Evolutionary conservation across 2,888 invertebrate genomes (phyloP).

Genomic region (Drosophila multiciliata): DNA sequence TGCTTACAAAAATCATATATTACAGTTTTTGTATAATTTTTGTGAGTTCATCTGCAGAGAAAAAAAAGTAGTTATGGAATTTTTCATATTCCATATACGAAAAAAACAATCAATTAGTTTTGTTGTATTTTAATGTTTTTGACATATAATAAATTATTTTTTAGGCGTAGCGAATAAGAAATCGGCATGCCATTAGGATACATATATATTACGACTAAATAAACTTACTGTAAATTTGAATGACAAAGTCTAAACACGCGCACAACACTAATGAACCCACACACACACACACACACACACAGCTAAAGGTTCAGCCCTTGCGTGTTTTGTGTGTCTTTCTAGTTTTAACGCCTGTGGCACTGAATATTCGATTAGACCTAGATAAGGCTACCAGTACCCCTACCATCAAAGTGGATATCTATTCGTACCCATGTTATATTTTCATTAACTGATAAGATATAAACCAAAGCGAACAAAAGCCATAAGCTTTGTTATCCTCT

Average conservation of each 20-base stretch:
- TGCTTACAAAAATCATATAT: neutral
- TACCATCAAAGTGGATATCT: neutral
- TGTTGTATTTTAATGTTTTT: neutral
- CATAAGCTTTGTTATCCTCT: constrained; percentile 8
- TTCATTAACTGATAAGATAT: constrained; percentile 53
- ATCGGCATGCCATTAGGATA: neutral
- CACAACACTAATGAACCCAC: neutral
- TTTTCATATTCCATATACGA: neutral
- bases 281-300: neutral
- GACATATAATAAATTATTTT: neutral
- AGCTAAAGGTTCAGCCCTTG: constrained; percentile 14
- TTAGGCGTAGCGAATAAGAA: neutral
- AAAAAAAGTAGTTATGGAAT: neutral
- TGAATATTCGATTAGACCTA: constrained; percentile 62
- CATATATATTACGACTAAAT: neutral
- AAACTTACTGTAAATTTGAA: neutral
- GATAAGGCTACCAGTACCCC: constrained; percentile 50
- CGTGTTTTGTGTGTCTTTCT: constrained; percentile 44
- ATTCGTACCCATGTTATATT: constrained; percentile 41
- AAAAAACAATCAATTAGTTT: neutral
- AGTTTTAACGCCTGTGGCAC: constrained; percentile 47
- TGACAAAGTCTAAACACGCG: constrained; percentile 6
- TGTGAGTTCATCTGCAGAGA: neutral
- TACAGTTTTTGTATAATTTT: neutral
- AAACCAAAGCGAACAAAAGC: constrained; percentile 20